Evolutionary conservation across 2,113 vertebrate species (phyloP).

Genomic region (Perca flavescens): DNA sequence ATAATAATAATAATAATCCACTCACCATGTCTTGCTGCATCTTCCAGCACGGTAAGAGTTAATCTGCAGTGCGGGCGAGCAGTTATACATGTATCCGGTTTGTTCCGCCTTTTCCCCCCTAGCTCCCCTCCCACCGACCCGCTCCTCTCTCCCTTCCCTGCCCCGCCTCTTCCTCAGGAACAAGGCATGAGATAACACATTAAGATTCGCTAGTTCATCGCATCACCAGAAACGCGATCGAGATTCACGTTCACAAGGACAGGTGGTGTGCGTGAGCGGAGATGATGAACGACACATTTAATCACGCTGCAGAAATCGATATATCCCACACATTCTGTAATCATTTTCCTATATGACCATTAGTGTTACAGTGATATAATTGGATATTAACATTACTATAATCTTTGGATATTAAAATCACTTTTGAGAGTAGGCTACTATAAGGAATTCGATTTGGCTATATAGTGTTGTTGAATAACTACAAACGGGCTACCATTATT

Average conservation of each 20-base stretch:
- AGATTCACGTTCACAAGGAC: not conserved
- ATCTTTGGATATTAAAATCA: not conserved
- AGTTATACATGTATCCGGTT: conserved; percentile 85
- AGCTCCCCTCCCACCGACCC: conserved; percentile 32
- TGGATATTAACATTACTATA: not conserved
- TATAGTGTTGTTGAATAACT: not conserved
- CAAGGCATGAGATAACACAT: conserved; percentile 65
- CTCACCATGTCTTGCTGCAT: conserved; percentile 78
- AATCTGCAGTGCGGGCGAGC: conserved; percentile 90
- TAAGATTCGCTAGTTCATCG: conserved; percentile 44
- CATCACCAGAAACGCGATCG: not conserved
- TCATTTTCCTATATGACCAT: not conserved
- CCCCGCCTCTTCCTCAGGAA: conserved; percentile 64
- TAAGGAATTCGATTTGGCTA: not conserved
- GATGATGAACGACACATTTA: not conserved
- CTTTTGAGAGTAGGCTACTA: not conserved
- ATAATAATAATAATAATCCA: conserved; percentile 45
- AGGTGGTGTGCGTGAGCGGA: not conserved
- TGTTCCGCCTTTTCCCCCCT: conserved; percentile 80
- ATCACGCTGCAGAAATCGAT: no score
- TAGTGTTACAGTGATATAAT: not conserved
- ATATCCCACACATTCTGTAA: not conserved
- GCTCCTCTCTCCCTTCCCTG: conserved; percentile 53
- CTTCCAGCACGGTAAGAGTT: conserved; percentile 81
- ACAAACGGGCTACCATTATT: not conserved